Percentiles rank a stretch among this genome's conserved stretches.
These are phyloP conservation scores for Eurosta solidaginis DNA, from an alignment of 1,140 invertebrate species.

Conservation along the genomic window DNA sequence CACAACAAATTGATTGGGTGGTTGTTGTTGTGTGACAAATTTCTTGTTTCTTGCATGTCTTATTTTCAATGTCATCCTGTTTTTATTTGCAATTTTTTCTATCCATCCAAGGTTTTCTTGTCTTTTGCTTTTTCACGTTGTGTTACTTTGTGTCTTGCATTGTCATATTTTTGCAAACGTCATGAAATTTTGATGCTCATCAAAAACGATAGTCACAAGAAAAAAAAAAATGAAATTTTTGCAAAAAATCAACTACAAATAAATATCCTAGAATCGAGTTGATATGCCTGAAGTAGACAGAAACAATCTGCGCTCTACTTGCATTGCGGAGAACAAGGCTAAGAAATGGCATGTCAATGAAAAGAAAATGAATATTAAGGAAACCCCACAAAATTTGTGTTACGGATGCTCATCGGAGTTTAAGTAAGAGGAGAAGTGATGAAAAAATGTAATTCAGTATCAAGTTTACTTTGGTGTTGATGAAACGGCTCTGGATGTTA, in stretches of 20 bases:
- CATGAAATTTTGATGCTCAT: slow-evolving; percentile 14
- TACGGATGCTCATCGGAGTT: no score
- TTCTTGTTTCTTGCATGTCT: background rate
- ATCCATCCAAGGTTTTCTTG: background rate
- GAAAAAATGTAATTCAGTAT: no score
- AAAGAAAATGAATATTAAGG: no score
- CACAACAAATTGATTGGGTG: no score
- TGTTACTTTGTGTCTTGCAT: background rate
- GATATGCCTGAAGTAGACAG: no score
- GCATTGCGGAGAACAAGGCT: no score
- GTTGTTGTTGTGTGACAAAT: background rate
- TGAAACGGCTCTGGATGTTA: no score
- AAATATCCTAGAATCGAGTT: background rate
- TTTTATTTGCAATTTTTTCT: background rate
- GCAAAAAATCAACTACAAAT: background rate
- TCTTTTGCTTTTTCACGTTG: background rate
- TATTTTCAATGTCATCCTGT: background rate
- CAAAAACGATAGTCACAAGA: background rate
- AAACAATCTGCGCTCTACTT: no score
- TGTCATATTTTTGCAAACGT: slow-evolving; percentile 20
- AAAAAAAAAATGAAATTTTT: background rate
- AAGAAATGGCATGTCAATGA: no score
- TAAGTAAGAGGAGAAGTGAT: no score
- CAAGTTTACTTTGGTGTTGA: no score
- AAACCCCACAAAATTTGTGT: no score